These are phyloP conservation scores for Wiebesia pumilae DNA, from an alignment of 1,140 invertebrate species.

Conservation along the genomic window DNA sequence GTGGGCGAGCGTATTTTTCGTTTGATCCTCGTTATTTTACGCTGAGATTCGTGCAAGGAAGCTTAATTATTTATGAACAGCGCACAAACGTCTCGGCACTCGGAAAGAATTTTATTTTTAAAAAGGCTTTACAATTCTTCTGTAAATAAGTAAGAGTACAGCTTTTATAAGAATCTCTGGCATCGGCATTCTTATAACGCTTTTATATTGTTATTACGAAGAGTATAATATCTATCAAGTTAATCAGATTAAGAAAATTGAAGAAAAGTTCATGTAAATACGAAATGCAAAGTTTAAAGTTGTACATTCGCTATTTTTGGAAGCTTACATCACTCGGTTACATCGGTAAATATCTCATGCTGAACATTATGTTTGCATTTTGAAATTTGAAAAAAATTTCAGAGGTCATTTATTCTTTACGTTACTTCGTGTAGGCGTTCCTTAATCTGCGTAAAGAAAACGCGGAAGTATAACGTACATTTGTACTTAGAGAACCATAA, in stretches of 20 bases:
- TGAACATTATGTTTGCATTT: not conserved
- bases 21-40: not conserved
- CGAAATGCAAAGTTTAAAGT: no score
- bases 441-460: not conserved
- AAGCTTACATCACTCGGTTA: not conserved
- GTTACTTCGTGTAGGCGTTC: no score
- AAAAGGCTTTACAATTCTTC: no score
- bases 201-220: not conserved
- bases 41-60: not conserved
- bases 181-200: not conserved
- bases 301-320: not conserved
- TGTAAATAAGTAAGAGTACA: no score
- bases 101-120: no score
- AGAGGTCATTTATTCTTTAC: not conserved
- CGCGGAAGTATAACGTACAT: slow-evolving; percentile 7
- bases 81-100: not conserved
- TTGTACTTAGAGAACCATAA: slow-evolving; percentile 29
- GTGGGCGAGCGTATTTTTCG: not conserved
- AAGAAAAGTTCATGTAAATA: not conserved
- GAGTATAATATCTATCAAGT: not conserved
- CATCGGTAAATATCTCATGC: not conserved
- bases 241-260: not conserved
- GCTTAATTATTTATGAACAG: not conserved
- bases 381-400: not conserved
- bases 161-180: not conserved